These are phyloP conservation scores for Lasiommata megera DNA, from an alignment of 2,888 invertebrate species.

Conservation along the genomic window DNA sequence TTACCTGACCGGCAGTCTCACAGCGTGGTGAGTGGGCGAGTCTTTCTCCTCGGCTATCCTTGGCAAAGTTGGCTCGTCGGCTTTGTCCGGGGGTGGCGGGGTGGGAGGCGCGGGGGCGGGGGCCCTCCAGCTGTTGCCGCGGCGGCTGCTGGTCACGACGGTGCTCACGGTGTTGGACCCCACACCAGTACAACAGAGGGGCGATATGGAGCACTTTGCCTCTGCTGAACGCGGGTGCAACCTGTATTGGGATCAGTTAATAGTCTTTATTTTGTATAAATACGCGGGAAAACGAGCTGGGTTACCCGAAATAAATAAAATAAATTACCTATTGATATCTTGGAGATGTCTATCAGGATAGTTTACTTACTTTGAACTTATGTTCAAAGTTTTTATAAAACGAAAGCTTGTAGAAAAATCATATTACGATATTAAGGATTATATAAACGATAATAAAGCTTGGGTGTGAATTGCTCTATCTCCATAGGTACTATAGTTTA, in stretches of 20 bases:
- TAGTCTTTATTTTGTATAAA: too few relatives aligned
- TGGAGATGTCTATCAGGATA: too few relatives aligned
- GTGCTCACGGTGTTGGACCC: slow-evolving; percentile 51
- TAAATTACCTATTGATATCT: too few relatives aligned
- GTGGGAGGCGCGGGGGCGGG: slow-evolving; percentile 60
- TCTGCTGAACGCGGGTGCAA: slow-evolving; percentile 95
- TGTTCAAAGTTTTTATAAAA: too few relatives aligned
- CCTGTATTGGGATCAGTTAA: slow-evolving; percentile 65
- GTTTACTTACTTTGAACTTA: too few relatives aligned
- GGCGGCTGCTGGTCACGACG: slow-evolving; percentile 53
- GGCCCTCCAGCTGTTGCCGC: slow-evolving; percentile 50
- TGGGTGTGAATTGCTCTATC: too few relatives aligned
- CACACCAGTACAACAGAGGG: slow-evolving; percentile 84
- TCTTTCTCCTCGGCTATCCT: slow-evolving; percentile 94
- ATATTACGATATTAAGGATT: too few relatives aligned
- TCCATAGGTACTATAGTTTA: too few relatives aligned
- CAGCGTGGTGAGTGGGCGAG: slow-evolving; percentile 84
- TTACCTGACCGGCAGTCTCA: slow-evolving; percentile 55
- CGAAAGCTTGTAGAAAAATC: too few relatives aligned
- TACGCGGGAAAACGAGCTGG: too few relatives aligned
- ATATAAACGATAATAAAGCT: too few relatives aligned
- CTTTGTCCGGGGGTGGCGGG: slow-evolving; percentile 60
- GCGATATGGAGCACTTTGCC: slow-evolving; percentile 91
- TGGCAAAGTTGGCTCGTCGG: slow-evolving; percentile 82
- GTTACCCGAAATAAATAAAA: too few relatives aligned